These are phyloP conservation scores for Eugnorisma glareosa DNA, from an alignment of 2,888 invertebrate genomes.

Conservation along the genomic window DNA sequence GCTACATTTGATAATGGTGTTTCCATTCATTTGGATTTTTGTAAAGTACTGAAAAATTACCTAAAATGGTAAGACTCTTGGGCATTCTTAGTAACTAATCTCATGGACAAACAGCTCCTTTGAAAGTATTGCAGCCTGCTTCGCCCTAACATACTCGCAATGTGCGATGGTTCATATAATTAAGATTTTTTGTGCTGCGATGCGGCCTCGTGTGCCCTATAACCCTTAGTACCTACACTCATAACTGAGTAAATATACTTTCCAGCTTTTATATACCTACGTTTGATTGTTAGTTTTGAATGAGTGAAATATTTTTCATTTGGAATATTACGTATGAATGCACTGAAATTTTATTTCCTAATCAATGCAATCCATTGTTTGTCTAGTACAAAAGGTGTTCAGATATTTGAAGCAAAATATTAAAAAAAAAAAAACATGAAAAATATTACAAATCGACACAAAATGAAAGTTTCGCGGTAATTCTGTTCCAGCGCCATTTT, in stretches of 20 bases:
- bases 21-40: not conserved
- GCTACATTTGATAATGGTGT: not conserved
- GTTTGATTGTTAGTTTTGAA: slow-evolving; percentile 42
- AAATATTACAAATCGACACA: slow-evolving; percentile 34
- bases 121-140: not conserved
- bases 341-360: slow-evolving; percentile 18
- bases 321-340: slow-evolving; percentile 36
- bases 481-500: slow-evolving; percentile 16
- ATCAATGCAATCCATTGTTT: slow-evolving; percentile 49
- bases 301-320: slow-evolving; percentile 38
- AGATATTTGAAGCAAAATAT: slow-evolving; percentile 20
- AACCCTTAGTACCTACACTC: slow-evolving; percentile 23
- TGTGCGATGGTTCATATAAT: slow-evolving; percentile 25
- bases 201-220: slow-evolving; percentile 12
- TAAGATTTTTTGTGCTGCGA: slow-evolving; percentile 30
- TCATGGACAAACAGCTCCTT: too few species aligned
- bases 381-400: slow-evolving; percentile 47
- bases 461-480: slow-evolving; percentile 17
- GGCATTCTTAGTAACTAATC: not conserved
- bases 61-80: not conserved
- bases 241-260: slow-evolving; percentile 34
- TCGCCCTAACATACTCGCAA: slow-evolving; percentile 5
- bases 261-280: slow-evolving; percentile 38
- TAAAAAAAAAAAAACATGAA: not conserved
- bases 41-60: not conserved